phyloP scores from a whole-genome alignment of 1,140 invertebrate species.

The Neotoxoptera formosana region DNA sequence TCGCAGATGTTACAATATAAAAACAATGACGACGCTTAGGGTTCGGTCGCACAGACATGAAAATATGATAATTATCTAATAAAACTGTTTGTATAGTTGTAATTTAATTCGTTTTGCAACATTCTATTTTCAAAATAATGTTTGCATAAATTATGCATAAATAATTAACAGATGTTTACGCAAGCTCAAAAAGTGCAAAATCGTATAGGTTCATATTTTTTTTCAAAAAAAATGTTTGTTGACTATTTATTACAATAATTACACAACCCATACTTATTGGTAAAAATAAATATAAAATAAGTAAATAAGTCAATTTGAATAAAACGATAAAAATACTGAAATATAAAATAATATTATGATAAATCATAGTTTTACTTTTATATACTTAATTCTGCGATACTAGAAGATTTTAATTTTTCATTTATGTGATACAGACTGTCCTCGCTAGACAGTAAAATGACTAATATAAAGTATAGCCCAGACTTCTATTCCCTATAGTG shows the following conservation, averaged over 20 bases:
- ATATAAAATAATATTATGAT: background rate
- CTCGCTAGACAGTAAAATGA: background rate
- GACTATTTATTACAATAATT: background rate
- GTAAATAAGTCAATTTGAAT: background rate
- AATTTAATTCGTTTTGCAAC: background rate
- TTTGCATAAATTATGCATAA: background rate
- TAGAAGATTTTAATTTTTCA: background rate
- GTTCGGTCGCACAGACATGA: background rate
- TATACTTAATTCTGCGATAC: background rate
- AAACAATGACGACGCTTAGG: background rate
- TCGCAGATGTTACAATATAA: no score
- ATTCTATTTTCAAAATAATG: background rate
- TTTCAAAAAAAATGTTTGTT: background rate
- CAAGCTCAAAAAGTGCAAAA: background rate
- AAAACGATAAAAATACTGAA: background rate
- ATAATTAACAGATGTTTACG: background rate
- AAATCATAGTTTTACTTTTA: background rate
- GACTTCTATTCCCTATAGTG: background rate
- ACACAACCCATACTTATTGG: background rate
- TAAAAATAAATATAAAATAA: no score
- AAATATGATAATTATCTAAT: background rate
- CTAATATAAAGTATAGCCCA: background rate
- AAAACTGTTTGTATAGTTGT: background rate
- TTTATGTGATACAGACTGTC: background rate
- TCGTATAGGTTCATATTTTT: background rate